Base-by-base conservation (phyloP, 2,888 invertebrate species). In the Eucera pruinosa region DNA sequence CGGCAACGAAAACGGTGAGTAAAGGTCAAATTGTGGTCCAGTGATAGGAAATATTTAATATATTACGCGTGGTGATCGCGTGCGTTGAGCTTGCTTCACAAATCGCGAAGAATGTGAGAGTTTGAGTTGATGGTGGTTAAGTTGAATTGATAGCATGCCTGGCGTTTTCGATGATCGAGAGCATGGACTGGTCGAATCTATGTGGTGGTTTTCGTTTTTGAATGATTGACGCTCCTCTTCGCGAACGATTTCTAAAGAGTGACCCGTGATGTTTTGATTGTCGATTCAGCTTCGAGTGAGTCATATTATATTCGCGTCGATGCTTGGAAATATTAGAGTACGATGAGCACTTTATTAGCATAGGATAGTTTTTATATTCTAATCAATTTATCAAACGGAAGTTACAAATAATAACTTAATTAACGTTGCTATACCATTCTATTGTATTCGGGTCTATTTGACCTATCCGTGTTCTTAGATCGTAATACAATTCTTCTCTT, bases 1-100 rank as follows among this genome's bases (percentile, higher is more conserved):
- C 20, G n/a, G 41, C 69, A 33, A 30, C 60, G 39, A 52, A 33
- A 57, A 62, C 48, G 48, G 73, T 74, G 48, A 74, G 73, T 74
- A 74, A 5, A 50, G 57, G 11, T 48, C 15, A n/a, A 25, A 33
- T 30, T 23, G n/a, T 15, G n/a, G 6, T 18, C 6, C 41, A 27
- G 27, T 18, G 58, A 18, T 18, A 27, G 18, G 5, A 13, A n/a
- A 18, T 39, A 2, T 13, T 23, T n/a, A 11, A 11, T 13, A 11
- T 7, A 13, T 13, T n/a, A n/a, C n/a, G n/a, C 23, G 3, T 25
- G 23, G 23, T 25, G 54, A 20, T 23, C 3, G 15, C 36, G n/a
- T n/a, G 20, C 36, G 39, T n/a, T n/a, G 3, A 27, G 7, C 18
- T 25, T 41, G 13, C 0, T 15, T 15, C 2, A 4, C 13, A 20